phyloP scores from a whole-genome alignment of 1,140 invertebrate species.

The Elysia chlorotica region DNA sequence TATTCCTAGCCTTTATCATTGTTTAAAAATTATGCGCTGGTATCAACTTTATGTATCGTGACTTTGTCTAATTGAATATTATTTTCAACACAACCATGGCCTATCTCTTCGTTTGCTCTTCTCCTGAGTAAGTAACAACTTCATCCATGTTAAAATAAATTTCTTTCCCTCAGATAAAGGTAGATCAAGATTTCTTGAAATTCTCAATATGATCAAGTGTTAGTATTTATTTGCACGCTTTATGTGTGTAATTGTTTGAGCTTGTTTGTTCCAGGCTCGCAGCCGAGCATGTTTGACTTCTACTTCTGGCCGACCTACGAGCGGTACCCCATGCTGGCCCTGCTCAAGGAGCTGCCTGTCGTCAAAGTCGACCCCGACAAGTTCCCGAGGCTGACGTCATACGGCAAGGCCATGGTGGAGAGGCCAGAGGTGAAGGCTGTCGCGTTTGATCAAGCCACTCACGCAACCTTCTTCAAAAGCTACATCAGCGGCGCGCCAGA shows the following conservation, averaged over 20 bases:
- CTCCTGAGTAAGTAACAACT: too few relatives aligned
- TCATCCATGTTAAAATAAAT: too few relatives aligned
- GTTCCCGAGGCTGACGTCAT: neutral
- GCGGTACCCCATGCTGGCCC: neutral
- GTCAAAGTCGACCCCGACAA: neutral
- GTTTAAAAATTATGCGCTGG: too few relatives aligned
- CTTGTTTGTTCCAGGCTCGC: neutral
- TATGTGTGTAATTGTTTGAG: neutral
- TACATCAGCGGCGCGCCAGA: neutral
- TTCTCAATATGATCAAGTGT: too few relatives aligned
- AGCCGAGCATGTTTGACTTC: neutral
- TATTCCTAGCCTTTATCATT: too few relatives aligned
- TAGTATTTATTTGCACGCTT: too few relatives aligned
- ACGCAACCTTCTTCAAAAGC: neutral
- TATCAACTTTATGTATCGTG: too few relatives aligned
- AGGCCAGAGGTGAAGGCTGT: neutral
- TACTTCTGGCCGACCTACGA: neutral
- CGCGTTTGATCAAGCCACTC: neutral
- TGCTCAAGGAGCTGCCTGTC: neutral
- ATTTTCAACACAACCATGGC: too few relatives aligned
- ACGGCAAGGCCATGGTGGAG: neutral
- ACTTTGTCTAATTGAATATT: too few relatives aligned
- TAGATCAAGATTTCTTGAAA: too few relatives aligned
- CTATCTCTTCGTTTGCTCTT: too few relatives aligned
- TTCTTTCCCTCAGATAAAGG: too few relatives aligned